These are phyloP conservation scores for Pheosia tremula DNA, from an alignment of 2,888 invertebrate genomes.

Conservation along the genomic window DNA sequence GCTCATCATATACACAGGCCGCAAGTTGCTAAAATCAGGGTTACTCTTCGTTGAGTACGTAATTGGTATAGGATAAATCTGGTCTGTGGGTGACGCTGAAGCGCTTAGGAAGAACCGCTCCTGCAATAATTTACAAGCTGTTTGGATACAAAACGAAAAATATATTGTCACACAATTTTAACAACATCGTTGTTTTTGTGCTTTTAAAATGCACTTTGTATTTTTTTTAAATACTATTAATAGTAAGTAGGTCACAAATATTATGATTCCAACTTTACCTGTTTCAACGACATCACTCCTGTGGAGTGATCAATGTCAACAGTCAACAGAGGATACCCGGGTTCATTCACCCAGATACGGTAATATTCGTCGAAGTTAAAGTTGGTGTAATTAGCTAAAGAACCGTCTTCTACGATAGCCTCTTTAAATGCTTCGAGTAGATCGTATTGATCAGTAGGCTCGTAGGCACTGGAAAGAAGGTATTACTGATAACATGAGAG, in stretches of 20 bases:
- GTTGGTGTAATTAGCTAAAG: slow-evolving; percentile 54
- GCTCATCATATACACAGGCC: slow-evolving; percentile 75
- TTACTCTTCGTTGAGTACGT: slow-evolving; percentile 69
- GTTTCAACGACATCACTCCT: slow-evolving; percentile 61
- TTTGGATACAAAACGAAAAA: neutral
- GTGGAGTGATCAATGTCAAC: slow-evolving; percentile 72
- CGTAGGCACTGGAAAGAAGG: slow-evolving; percentile 54
- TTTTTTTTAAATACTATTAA: no score
- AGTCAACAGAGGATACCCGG: slow-evolving; percentile 85
- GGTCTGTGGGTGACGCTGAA: slow-evolving; percentile 50
- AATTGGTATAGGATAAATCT: slow-evolving; percentile 76
- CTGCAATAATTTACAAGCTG: slow-evolving; percentile 46
- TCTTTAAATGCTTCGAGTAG: slow-evolving; percentile 76
- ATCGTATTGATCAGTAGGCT: slow-evolving; percentile 75
- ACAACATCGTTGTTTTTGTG: neutral
- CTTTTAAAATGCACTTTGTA: no score
- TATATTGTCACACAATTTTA: slow-evolving; percentile 16
- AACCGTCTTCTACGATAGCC: slow-evolving; percentile 58
- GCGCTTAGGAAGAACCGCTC: slow-evolving; percentile 83
- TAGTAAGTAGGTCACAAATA: neutral
- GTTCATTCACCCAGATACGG: slow-evolving; percentile 85
- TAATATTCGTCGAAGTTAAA: slow-evolving; percentile 79
- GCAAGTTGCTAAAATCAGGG: slow-evolving; percentile 54
- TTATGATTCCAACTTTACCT: slow-evolving; percentile 49
- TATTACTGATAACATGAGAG: neutral